These are phyloP conservation scores for Ectropis grisescens DNA, from an alignment of 1,140 invertebrate species.

Conservation along the genomic window DNA sequence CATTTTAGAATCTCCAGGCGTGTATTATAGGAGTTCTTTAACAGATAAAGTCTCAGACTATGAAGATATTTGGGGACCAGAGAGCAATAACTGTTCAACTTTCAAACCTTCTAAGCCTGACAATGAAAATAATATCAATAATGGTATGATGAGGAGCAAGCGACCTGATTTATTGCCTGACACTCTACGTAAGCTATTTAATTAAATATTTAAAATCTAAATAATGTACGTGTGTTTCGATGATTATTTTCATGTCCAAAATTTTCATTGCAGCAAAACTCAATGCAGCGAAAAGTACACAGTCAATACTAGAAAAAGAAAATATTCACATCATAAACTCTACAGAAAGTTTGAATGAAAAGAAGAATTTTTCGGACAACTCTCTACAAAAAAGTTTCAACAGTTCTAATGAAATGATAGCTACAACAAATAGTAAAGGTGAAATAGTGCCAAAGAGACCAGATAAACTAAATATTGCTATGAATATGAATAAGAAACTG, in stretches of 20 bases:
- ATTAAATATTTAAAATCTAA: conserved; percentile 1
- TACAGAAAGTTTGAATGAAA: conserved; percentile 50
- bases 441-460: conserved; percentile 61
- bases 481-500: conserved; percentile 64
- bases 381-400: conserved; percentile 56
- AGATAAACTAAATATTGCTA: conserved; percentile 60
- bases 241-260: too few relatives aligned
- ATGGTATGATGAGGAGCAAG: conserved; percentile 68
- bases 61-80: conserved; percentile 92
- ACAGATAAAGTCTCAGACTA: conserved; percentile 95
- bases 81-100: conserved; percentile 73
- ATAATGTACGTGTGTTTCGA: too few relatives aligned
- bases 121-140: conserved; percentile 66
- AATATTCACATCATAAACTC: conserved; percentile 51
- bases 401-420: conserved; percentile 59
- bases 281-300: conserved; percentile 52
- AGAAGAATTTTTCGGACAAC: conserved; percentile 41
- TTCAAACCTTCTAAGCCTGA: conserved; percentile 69
- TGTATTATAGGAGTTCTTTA: conserved; percentile 88
- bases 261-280: conserved; percentile 46
- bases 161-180: conserved; percentile 77
- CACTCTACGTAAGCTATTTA: conserved; percentile 72
- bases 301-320: conserved; percentile 58
- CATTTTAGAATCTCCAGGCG: conserved; percentile 84
- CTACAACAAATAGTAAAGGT: conserved; percentile 67